phyloP scores from a whole-genome alignment of 2,797 vertebrate species.

The Rhynchotus rufescens region DNA sequence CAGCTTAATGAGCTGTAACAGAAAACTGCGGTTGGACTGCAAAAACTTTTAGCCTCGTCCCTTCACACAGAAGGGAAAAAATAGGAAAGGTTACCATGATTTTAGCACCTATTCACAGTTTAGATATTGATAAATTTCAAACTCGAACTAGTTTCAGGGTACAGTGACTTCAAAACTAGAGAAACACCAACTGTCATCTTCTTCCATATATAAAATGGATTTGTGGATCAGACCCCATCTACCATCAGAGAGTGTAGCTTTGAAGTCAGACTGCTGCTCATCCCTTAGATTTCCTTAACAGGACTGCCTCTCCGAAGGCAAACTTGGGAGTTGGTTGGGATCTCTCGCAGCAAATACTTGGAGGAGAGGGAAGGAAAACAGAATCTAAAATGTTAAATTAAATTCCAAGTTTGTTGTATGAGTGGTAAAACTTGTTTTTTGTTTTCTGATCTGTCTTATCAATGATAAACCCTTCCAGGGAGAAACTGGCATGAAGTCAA shows the following conservation, averaged over 20 bases:
- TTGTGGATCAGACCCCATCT: neutral
- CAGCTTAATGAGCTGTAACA: neutral
- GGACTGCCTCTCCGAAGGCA: neutral
- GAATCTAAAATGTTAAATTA: neutral
- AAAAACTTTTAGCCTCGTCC: neutral
- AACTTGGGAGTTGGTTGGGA: neutral
- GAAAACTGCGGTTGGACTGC: neutral
- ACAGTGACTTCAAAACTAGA: neutral
- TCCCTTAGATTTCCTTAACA: fast-evolving
- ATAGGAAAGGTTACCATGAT: neutral
- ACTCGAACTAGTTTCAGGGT: neutral
- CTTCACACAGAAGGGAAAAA: neutral
- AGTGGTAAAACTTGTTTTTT: neutral
- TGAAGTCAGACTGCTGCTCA: neutral
- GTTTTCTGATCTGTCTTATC: neutral
- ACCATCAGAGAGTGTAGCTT: neutral
- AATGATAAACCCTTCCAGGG: constrained; percentile 45
- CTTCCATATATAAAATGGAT: neutral
- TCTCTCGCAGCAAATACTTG: neutral
- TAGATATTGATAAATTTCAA: neutral
- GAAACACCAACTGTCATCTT: neutral
- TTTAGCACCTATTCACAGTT: neutral
- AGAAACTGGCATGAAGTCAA: constrained; percentile 89
- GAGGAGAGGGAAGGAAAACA: neutral
- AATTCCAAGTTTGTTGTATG: neutral